Conservation (phyloP, 2,113 vertebrate species). For the Rhynchomys soricoides region DNA sequence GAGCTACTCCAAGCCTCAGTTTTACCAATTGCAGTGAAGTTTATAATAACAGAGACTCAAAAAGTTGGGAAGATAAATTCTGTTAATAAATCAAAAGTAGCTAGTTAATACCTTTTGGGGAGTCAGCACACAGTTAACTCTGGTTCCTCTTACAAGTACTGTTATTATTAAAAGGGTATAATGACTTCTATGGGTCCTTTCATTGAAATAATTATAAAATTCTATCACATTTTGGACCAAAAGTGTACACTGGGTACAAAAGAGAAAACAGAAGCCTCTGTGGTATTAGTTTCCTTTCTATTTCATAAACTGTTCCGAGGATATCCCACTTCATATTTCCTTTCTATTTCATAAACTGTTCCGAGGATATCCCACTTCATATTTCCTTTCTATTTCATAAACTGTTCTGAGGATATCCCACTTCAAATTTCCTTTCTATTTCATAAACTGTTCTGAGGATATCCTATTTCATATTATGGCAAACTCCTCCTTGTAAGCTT, state of each 20-base stretch:
- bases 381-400: slow-evolving; percentile 18
- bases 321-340: neutral
- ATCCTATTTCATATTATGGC: neutral
- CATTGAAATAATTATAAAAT: slow-evolving; percentile 46
- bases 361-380: neutral
- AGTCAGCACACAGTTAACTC: neutral
- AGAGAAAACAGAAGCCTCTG: neutral
- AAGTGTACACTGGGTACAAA: neutral
- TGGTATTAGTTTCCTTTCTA: neutral
- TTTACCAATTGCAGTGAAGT: slow-evolving; percentile 39
- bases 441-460: neutral
- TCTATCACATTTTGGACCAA: neutral
- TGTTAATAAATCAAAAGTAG: slow-evolving; percentile 30
- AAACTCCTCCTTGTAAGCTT: neutral
- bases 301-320: neutral
- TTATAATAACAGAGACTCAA: neutral
- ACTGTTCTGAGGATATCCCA: neutral
- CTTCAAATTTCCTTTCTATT: too few species aligned
- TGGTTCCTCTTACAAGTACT: neutral
- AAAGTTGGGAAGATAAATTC: slow-evolving; percentile 29
- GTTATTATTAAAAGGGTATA: slow-evolving; percentile 1
- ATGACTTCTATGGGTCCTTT: slow-evolving; percentile 9
- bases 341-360: neutral
- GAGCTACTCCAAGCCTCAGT: neutral
- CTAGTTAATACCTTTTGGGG: neutral